Base-by-base conservation (phyloP, 2,888 invertebrate species). In the Diplolepis rosae region DNA sequence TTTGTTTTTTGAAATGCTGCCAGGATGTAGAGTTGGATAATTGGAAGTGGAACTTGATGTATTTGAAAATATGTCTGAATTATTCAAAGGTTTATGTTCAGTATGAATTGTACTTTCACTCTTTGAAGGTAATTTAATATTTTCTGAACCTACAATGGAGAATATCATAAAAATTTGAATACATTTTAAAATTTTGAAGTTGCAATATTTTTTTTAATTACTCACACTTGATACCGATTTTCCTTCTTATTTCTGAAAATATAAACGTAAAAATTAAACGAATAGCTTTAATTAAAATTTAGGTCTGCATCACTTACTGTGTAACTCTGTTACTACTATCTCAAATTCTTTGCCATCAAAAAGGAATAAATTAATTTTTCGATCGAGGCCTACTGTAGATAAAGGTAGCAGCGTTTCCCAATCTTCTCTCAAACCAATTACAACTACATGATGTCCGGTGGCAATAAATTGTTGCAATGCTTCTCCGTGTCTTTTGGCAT, bases 311-410 rank as follows among this genome's bases (percentile, higher is more conserved):
- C 48, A 48, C 69, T 76, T 68, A 81, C 82, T 70, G 45, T 72
- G 56, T 4, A 82, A 56, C 65, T 79, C 76, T 11, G 67, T 18
- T n/a, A 77, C 51, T 9, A 80, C 71, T 13, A 28, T 66, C 30
- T 70, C 67, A 18, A 82, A 69, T 70, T 79, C 77, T 11, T 51
- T 22, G 4, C 68, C 69, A 24, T 79, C 61, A 48, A 82, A 76
- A 32, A 82, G 74, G 54, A 79, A 81, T 27, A 82, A 69, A 75
- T 82, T 79, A 24, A 74, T 70, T 45, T 77, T 75, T 30, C 73
- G 71, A 66, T 82, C 77, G 42, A 75, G 73, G n/a, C 79, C 79
- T 15, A 79, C 76, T 5, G 82, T 80, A 9, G 80, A 75, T 42
- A 79, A 22, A 5, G 80, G 75, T 51, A 76, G 52, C 18, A 82